Evolutionary conservation across 2,888 invertebrate genomes (phyloP), one percentile per base, ranked within the genome.

Genomic region (Lampropteryx suffumata): DNA sequence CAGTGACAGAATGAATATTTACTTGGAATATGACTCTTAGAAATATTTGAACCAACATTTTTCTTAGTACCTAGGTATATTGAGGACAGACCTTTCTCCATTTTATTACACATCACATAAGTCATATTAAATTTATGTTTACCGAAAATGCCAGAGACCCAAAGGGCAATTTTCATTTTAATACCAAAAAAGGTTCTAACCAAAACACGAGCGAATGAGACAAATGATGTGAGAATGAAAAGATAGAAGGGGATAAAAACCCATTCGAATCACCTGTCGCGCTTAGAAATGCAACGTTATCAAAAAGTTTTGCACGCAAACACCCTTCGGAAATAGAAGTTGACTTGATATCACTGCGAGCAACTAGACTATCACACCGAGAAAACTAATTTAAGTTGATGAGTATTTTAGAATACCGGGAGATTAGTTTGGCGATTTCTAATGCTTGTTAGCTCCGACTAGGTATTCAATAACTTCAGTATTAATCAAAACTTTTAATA

Each of bases 201-300:
- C 24, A 35, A 35, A 40, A 39, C 17, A 41, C 12, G 50, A 39
- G 36, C 28, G 48, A 50, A 42, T 11, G 51, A 42, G 55, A 59
- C 42, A 45, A 55, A 43, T 45, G 36, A 55, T 52, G 40, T 30
- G 42, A 21, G 26, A 41, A 40, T 45, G 35, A 41, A 10, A 39
- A 40, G 49, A 44, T 45, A 40, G 57, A 59, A 36, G 10, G 36
- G 34, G 51, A 61, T 37, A 53, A 45, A 48, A 50, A 49, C 32
- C 66, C 62, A 73, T 71, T 71, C 62, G 59, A 65, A 69, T 75
- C 79, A 77, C 68, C 71, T 78, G 74, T 73, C 77, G 68, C 60
- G 51, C 50, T 59, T 51, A 55, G 59, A 69, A 69, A 70, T 71
- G 77, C 71, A 70, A 62, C 66, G 68, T 64, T 51, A 65, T 62